Evolutionary conservation across 2,113 vertebrate species (phyloP).

Genomic region (Theristicus caerulescens): DNA sequence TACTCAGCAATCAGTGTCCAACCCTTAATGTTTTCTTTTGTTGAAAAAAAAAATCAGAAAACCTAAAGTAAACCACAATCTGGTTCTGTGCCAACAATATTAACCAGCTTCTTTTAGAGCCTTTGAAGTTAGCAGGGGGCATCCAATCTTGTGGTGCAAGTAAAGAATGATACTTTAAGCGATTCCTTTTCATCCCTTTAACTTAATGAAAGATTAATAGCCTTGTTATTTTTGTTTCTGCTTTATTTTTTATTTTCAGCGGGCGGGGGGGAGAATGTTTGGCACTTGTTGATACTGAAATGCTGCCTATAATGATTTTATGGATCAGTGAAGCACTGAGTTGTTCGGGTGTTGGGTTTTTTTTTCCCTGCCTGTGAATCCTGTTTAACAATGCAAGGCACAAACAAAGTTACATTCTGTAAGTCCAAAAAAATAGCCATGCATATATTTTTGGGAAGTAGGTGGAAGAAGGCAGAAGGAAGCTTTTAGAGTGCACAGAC

Average conservation of each 20-base stretch:
- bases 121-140: conserved; percentile 98
- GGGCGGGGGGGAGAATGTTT: conserved; percentile 73
- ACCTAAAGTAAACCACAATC: conserved; percentile 87
- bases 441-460: not conserved
- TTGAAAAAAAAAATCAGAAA: conserved; percentile 72
- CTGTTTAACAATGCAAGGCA: conserved; percentile 7
- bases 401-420: not conserved
- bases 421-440: not conserved
- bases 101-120: conserved; percentile 84
- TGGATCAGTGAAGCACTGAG: conserved; percentile 71
- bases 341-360: conserved; percentile 19
- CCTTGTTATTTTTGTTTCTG: conserved; percentile 98
- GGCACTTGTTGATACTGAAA: conserved; percentile 80
- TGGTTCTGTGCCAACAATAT: conserved; percentile 92
- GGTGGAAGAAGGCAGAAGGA: not conserved
- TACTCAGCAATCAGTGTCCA: conserved; percentile 33
- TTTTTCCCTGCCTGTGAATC: not conserved
- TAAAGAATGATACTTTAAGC: conserved; percentile 95
- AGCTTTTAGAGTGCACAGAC: conserved; percentile 5
- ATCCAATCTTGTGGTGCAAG: conserved; percentile 86
- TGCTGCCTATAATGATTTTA: conserved; percentile 80
- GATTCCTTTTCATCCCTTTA: conserved; percentile 99
- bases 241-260: conserved; percentile 86
- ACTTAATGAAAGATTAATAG: conserved; percentile 99
- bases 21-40: conserved; percentile 64